Evolutionary conservation across 2,888 invertebrate genomes (phyloP), one percentile per base, ranked within the genome.

Genomic region (Leptopilina drosophilae): DNA sequence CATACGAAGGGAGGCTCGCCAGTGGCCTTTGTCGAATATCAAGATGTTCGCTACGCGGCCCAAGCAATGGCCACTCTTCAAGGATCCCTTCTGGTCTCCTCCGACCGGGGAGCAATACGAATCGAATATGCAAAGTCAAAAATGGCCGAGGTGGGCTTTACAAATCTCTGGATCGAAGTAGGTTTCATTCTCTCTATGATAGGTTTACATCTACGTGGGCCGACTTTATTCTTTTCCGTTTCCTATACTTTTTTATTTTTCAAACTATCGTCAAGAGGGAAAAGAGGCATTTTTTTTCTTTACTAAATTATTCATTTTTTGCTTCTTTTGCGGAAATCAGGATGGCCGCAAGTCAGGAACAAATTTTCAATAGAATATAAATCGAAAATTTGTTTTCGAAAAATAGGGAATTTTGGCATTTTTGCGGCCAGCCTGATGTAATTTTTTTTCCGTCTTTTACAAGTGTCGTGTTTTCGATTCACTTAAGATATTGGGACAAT

Each of bases 101-200:
- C 98, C 87, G 97, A 97, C 92, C 97, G 98, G 92, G 98, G 98
- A 89, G 98, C 98, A 92, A 98, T 99, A 93, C 96, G 98, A 93
- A 98, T 99, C 93, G 99, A 99, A 94, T 99, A 97, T 95, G 99
- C 99, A 93, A 97, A 98, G 94, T 98, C 97, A 94, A 98, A 98
- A 95, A 98, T 99, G 98, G 97, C 98, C 92, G 97, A 96, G 93
- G 94, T 94, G 89, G 91, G 91, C 89, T 91, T 91, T 90, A 91
- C 91, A 88, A 92, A 91, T 89, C 89, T 91, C 87, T 91, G 91
- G 91, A 91, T 91, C 87, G 93, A 94, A 92, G 94, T 93, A 93
- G 93, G 93, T 93, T 92, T 90, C 87, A 87, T 87, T 88, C 86
- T 87, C 84, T 84, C 53, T 77, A 77, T 65, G 67, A 40, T 67